Base-by-base conservation (phyloP, 2,888 invertebrate genomes). In the Pimpla rufipes region DNA sequence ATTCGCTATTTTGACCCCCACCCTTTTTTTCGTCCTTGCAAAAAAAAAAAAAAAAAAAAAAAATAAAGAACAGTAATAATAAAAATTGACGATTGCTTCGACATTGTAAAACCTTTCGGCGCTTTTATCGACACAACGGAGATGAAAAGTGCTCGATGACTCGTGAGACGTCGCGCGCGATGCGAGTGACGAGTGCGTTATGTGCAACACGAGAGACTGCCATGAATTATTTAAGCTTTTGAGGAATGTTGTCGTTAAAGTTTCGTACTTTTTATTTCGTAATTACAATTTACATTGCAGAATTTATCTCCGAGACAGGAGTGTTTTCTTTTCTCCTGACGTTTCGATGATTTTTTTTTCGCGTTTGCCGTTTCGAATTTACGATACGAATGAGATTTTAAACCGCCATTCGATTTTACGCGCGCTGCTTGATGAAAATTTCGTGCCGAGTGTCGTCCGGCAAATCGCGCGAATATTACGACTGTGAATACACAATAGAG, bases 401-500 rank as follows among this genome's bases (percentile, higher is more conserved):
- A 47, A 0, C 0, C 16, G n/a, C 16, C 2, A 2, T 47, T 47
- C 11, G 50, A 50, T 18, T 2, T 18, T 0, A 0, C 16, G 10
- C 64, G 42, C 40, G 29, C n/a, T 16, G n/a, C 16, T 40, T 37
- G 47, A 35, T 47, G 16, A 47, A 21, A 47, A 67, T 29, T 67
- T 67, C 47, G 8, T 10, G n/a, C 18, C 16, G 37, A 62, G 16
- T 67, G 13, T 55, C 29, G 29, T 8, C 16, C n/a, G n/a, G 18
- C 10, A 10, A 29, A 45, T 29, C n/a, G 47, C 47, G 29, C 29
- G 29, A 67, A 47, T 40, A 64, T 40, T 10, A 40, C 35, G 45
- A 50, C 47, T 16, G 45, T 37, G 62, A 45, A 35, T 16, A 67
- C 47, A 67, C n/a, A n/a, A 67, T 67, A 2, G 47, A 66, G 47